Evolutionary conservation across 2,797 vertebrate species (phyloP).

Genomic region (Basileuterus tristriatus): DNA sequence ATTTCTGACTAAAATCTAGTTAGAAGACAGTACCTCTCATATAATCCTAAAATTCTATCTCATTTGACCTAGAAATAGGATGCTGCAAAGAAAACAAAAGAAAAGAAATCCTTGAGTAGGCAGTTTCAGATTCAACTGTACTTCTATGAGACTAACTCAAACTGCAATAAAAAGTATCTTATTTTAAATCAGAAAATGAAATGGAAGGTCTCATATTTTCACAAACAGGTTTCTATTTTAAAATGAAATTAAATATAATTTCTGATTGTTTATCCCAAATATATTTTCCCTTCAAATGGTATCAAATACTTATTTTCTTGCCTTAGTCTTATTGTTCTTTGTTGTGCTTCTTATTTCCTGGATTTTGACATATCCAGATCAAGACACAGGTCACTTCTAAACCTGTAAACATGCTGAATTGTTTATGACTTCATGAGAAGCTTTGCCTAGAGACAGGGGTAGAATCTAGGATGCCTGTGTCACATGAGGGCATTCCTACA

Average conservation of each 20-base stretch:
- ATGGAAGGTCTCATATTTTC: neutral
- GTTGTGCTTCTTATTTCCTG: neutral
- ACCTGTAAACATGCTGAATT: neutral
- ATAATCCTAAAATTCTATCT: neutral
- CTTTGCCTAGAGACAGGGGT: neutral
- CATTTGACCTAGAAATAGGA: neutral
- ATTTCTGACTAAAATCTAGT: neutral
- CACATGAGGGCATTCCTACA: neutral
- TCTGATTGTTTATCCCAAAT: neutral
- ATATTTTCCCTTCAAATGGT: neutral
- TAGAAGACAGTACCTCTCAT: neutral
- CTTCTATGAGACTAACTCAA: neutral
- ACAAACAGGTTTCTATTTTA: neutral
- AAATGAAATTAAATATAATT: neutral
- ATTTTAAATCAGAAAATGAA: neutral
- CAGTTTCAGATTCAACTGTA: neutral
- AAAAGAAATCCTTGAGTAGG: neutral
- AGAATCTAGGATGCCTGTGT: neutral
- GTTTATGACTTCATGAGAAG: neutral
- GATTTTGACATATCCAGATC: neutral
- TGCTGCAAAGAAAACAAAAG: neutral
- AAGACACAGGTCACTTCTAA: neutral
- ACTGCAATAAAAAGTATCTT: neutral
- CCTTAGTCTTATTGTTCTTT: neutral
- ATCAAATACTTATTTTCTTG: neutral